Base-by-base conservation (phyloP, 2,888 invertebrate genomes). In the Diabrotica balteata region DNA sequence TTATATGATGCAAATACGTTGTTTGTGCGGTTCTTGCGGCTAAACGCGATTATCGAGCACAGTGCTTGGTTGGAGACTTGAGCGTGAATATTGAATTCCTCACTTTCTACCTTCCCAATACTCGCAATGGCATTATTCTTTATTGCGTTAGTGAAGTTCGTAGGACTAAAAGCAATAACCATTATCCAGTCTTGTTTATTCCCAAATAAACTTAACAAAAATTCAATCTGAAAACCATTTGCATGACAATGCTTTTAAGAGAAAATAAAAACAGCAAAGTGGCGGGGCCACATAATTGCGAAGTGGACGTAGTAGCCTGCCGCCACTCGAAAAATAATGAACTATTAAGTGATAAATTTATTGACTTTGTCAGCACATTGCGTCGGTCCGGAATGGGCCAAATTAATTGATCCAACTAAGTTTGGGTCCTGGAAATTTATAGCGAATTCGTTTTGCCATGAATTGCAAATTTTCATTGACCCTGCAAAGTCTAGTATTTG, bases 321-420 rank as follows among this genome's bases (percentile, higher is more conserved):
- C 69, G 68, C 61, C 69, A 70, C 67, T 69, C 67, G 73, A 72
- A 75, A 75, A 77, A 75, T 76, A 77, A 75, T 73, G 73, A 76
- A 72, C 78, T 74, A 75, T 77, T 73, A 76, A 74, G 72, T 74
- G 75, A 66, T 69, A 32, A 32, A 32, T 32, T 32, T 32, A 32
- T 32, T 32, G 78, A 77, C 77, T 77, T 76, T 76, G 80, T 80
- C 78, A 78, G 78, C 79, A 78, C 74, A 76, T 78, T 76, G 76
- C 70, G 60, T 50, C 55, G 72, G 70, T 73, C 75, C 72, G 75
- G 74, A 74, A 75, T 76, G 70, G 77, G 68, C 75, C 75, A 73
- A 80, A 80, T 80, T 81, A 81, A 81, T 81, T 80, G 80, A 78
- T 80, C 74, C 79, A 76, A 77, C 78, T 77, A 78, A 78, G 79